phyloP scores from a whole-genome alignment of 2,888 invertebrate genomes.

The Drosophila lutescens region DNA sequence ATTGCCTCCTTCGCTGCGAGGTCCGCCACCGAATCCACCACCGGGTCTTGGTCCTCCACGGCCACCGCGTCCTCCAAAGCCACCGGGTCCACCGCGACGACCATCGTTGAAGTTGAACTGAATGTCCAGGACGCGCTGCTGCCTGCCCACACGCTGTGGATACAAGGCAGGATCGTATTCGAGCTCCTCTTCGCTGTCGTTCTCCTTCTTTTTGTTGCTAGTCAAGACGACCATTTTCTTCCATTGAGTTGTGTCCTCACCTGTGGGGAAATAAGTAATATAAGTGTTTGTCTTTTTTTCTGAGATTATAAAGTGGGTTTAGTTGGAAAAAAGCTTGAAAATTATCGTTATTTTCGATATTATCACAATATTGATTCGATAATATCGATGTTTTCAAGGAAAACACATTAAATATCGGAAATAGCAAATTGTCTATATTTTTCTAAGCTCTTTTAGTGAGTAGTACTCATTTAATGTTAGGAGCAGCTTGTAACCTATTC shows the following conservation, averaged over 20 bases:
- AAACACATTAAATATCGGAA: no score
- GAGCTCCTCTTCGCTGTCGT: slow-evolving; percentile 89
- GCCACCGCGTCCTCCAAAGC: slow-evolving; percentile 86
- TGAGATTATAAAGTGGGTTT: background rate
- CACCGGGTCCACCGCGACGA: slow-evolving; percentile 89
- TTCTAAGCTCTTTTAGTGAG: no score
- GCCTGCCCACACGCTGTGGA: slow-evolving; percentile 94
- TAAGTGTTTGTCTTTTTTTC: background rate
- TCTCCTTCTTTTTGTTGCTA: slow-evolving; percentile 86
- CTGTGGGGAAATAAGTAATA: slow-evolving; percentile 38
- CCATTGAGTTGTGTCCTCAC: slow-evolving; percentile 96
- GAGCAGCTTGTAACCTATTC: no score
- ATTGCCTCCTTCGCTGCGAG: slow-evolving; percentile 60
- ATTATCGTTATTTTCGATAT: no score
- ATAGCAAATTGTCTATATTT: no score
- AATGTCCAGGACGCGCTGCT: slow-evolving; percentile 94
- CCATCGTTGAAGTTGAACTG: slow-evolving; percentile 95
- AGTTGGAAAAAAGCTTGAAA: no score
- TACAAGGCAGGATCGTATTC: slow-evolving; percentile 92
- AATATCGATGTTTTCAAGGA: no score
- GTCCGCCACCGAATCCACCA: slow-evolving; percentile 67
- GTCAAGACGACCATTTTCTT: slow-evolving; percentile 93
- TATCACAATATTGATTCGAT: no score
- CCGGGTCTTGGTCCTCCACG: slow-evolving; percentile 78
- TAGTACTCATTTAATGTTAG: no score